Conservation (phyloP, 2,888 invertebrate genomes). For the Hedychridium roseum region DNA sequence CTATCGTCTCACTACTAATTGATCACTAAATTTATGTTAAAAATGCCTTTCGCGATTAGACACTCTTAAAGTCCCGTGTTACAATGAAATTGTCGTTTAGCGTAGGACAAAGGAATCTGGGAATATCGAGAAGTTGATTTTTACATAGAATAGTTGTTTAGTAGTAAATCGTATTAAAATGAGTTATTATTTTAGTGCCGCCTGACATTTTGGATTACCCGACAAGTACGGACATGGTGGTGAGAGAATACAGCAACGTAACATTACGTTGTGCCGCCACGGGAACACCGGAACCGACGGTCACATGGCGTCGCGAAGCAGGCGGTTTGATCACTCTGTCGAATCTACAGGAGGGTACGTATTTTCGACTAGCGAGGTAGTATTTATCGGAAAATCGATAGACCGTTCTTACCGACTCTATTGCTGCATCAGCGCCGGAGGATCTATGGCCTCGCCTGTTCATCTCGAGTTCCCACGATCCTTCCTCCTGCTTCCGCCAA, state of each 20-base stretch:
- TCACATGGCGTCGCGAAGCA: constrained; percentile 84
- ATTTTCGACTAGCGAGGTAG: constrained; percentile 1
- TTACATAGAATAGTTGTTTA: too few relatives aligned
- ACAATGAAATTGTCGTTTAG: too few relatives aligned
- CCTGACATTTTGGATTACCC: constrained; percentile 88
- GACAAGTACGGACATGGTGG: constrained; percentile 86
- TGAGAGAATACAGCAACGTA: constrained; percentile 86
- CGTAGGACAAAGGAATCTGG: too few relatives aligned
- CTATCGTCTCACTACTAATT: too few relatives aligned
- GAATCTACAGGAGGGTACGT: constrained; percentile 54
- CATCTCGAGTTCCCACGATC: too few relatives aligned
- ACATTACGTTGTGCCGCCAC: constrained; percentile 87
- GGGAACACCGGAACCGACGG: constrained; percentile 84
- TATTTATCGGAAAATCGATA: background rate
- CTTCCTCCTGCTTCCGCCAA: constrained; percentile 1
- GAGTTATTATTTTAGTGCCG: constrained; percentile 73
- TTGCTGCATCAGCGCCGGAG: background rate
- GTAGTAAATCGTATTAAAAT: too few relatives aligned
- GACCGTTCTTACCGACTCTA: background rate
- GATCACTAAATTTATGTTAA: too few relatives aligned
- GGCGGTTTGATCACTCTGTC: constrained; percentile 68
- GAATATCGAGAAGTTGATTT: too few relatives aligned
- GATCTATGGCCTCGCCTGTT: background rate
- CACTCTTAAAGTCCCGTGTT: too few relatives aligned
- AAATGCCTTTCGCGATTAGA: too few relatives aligned